Conservation (phyloP, 2,888 invertebrate species). For the Anticlea derivata region DNA sequence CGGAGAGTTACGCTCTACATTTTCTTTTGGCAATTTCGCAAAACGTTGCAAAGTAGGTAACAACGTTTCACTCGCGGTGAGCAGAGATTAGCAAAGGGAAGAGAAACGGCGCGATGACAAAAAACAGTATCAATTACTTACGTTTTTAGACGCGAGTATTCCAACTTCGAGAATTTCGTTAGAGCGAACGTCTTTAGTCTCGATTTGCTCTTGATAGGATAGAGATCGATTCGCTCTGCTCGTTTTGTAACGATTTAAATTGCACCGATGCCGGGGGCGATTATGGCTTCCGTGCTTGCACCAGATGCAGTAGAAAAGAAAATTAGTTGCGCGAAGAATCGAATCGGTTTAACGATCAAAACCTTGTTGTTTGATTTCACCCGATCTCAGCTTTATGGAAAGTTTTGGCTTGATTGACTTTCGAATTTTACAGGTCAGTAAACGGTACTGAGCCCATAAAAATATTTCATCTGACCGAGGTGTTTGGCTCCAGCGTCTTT, state of each 20-base stretch:
- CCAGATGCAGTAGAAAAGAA: constrained; percentile 55
- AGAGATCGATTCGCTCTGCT: constrained; percentile 76
- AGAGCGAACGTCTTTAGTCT: constrained; percentile 74
- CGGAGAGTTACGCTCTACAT: constrained; percentile 43
- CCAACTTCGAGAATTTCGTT: constrained; percentile 46
- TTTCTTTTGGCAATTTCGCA: constrained; percentile 49
- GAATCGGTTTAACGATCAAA: constrained; percentile 30
- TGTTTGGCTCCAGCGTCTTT: too few relatives aligned
- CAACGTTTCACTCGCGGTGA: constrained; percentile 49
- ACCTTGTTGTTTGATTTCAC: constrained; percentile 15
- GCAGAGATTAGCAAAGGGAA: constrained; percentile 66
- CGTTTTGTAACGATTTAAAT: constrained; percentile 79
- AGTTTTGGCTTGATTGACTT: neutral
- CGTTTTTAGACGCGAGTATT: constrained; percentile 70
- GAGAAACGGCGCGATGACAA: constrained; percentile 68
- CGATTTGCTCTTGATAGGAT: constrained; percentile 79
- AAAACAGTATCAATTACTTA: constrained; percentile 78
- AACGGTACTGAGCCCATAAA: neutral
- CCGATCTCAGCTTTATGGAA: neutral
- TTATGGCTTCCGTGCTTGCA: constrained; percentile 68
- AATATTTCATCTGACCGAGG: too few relatives aligned
- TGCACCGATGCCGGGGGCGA: constrained; percentile 76
- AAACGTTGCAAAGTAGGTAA: constrained; percentile 53
- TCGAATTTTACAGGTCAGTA: neutral
- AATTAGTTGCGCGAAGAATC: constrained; percentile 58